Base-by-base conservation (phyloP, 2,797 vertebrate genomes). In the Carduelis carduelis region DNA sequence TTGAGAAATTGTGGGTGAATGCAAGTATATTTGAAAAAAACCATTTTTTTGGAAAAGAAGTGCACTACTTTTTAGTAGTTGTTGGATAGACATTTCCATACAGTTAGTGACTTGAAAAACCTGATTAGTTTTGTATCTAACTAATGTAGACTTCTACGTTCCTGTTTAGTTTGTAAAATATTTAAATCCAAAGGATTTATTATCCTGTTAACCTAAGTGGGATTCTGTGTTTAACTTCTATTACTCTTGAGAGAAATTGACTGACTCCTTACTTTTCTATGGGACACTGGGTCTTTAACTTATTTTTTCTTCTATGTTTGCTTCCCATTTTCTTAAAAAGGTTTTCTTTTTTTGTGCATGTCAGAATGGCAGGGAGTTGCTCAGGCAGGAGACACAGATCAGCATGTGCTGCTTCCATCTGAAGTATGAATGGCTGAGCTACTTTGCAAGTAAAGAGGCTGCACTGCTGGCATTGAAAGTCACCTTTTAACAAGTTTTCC, bases 401-500 rank as follows among this genome's bases (percentile, higher is more conserved):
- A 96, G 60, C 32, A 46, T 14, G 16, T 15, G 49, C 66, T 84
- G 15, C 72, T 35, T 35, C 34, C 34, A 35, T 35, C 34, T 35
- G 34, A 35, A 35, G 34, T 35, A 35, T 35, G 34, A 35, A 78
- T 5, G 81, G 57, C 79, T 66, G 24, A 95, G 76, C 63, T 83
- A 2, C 44, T 84, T 32, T 59, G 65, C 61, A 69, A 75, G 57
- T 39, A 24, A 90, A 83, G 30, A 80, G 66, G 43, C 69, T 52
- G 8, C 61, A 7, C 59, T 89, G 90, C 79, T 94, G 60, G 53
- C 82, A 84, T 52, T 75, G 68, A 82, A 96, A 90, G 12, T 88
- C 75, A 87, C 72, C 89, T 85, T 84, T 95, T 87, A 94, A 93
- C 28, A 60, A 71, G 82, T 89, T 95, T 93, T 89, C 70, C 56